phyloP scores from a whole-genome alignment of 2,797 vertebrate genomes.

The Coranthus polyacanthus region DNA sequence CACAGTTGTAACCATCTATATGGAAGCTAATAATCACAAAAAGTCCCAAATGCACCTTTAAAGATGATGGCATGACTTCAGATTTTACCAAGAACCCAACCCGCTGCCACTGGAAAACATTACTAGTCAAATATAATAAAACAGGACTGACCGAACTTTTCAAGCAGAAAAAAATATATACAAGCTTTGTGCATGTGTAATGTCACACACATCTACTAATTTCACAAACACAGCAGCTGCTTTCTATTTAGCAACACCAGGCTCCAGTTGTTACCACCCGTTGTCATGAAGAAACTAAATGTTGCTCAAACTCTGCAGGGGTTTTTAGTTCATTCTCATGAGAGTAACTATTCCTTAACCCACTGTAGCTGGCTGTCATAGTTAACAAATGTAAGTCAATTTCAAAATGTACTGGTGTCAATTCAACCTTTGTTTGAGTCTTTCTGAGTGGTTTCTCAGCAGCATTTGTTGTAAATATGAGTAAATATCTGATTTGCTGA shows the following conservation, averaged over 20 bases:
- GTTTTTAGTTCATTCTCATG: conserved; percentile 76
- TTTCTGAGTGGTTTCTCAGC: conserved; percentile 3
- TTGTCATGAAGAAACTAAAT: conserved; percentile 83
- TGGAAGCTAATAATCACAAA: too few species aligned
- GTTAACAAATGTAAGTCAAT: not conserved
- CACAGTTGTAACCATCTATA: too few species aligned
- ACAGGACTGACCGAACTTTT: not conserved
- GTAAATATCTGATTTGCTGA: conserved; percentile 24
- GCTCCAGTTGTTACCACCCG: conserved; percentile 57
- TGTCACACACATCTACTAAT: not conserved
- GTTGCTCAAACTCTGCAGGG: conserved; percentile 72
- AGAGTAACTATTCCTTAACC: conserved; percentile 55
- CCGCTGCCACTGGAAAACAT: not conserved
- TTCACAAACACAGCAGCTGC: conserved; percentile 20
- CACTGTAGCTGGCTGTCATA: conserved; percentile 10
- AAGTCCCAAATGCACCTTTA: too few species aligned
- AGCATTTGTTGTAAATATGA: not conserved
- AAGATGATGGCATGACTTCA: conserved; percentile 14
- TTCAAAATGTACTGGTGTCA: too few species aligned
- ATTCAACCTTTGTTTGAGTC: not conserved
- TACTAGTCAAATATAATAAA: not conserved
- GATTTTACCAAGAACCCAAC: not conserved
- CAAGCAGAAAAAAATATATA: not conserved
- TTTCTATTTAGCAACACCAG: conserved; percentile 46
- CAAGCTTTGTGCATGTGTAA: conserved; percentile 5